phyloP scores from a whole-genome alignment of 2,888 invertebrate genomes.

The Sminthurides aquaticus region DNA sequence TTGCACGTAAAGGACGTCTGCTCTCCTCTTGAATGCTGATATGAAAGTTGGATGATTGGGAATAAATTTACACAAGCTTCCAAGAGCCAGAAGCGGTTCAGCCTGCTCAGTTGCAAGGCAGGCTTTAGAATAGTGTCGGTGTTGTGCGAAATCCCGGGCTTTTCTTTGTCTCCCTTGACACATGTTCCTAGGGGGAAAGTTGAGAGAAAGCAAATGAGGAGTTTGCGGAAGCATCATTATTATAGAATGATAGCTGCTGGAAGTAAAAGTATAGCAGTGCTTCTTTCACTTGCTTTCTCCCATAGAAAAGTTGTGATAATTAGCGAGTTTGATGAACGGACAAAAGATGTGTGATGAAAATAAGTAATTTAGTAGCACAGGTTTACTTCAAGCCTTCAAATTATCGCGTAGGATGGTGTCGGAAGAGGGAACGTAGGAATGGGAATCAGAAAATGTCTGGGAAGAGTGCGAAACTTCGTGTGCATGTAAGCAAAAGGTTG shows the following conservation, averaged over 20 bases:
- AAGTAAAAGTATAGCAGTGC: too few species aligned
- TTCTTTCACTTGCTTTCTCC: too few species aligned
- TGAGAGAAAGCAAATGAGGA: not conserved
- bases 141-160: not conserved
- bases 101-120: not conserved
- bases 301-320: not conserved
- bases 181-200: not conserved
- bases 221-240: too few species aligned
- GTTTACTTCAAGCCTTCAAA: too few species aligned
- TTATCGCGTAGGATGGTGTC: too few species aligned
- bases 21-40: not conserved
- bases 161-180: not conserved
- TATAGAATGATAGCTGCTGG: too few species aligned
- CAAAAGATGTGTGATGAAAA: not conserved
- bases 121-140: not conserved
- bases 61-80: not conserved
- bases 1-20: not conserved
- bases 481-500: too few species aligned
- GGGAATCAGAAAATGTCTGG: too few species aligned
- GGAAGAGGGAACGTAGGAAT: too few species aligned
- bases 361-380: too few species aligned
- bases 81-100: not conserved
- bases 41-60: not conserved
- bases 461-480: too few species aligned
- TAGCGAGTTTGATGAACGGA: not conserved